Evolutionary conservation across 2,113 vertebrate genomes (phyloP), one percentile per base, ranked within the genome.

Genomic region (Crotalus viridis): DNA sequence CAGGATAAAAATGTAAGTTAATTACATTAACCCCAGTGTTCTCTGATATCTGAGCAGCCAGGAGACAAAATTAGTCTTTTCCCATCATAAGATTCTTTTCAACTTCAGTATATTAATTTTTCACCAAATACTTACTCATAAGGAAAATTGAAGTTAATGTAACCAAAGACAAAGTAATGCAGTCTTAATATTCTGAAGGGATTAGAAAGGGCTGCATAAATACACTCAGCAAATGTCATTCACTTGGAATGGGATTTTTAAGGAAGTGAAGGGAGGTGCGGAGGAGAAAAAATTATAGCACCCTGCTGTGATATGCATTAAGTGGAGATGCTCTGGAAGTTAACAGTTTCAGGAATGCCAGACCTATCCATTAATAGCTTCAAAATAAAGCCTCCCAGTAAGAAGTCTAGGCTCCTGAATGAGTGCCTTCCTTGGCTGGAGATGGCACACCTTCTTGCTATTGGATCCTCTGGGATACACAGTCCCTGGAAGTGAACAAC

Each of bases 131-230:
- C 97, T 97, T 97, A 97, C 98, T 98, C 97, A 96, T 97, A 97
- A 98, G 97, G 98, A 98, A 98, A 98, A 98, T 96, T 96, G 98
- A 97, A 97, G 97, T 97, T 97, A 97, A 97, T 97, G 97, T 98
- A 98, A 97, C 98, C 97, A 96, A 97, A 98, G 98, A 97, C 97
- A 97, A 97, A 97, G 97, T 97, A 96, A 97, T 94, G 96, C 95
- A 93, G 97, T 96, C 97, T 97, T 97, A 97, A 97, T 98, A 98
- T 97, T 98, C 98, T 97, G 97, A 96, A 94, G 97, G 98, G 97
- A 98, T 98, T 98, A 98, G 10, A 91, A 96, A 96, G 95, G 94
- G 97, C 97, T 55, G 57, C 93, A 97, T 96, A 97, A 97, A 97
- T 91, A 95, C 93, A 94, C 97, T 98, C 95, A 93, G 97, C 96